Evolutionary conservation across 1,140 invertebrate genomes (phyloP).

Genomic region (Camponotus floridanus): DNA sequence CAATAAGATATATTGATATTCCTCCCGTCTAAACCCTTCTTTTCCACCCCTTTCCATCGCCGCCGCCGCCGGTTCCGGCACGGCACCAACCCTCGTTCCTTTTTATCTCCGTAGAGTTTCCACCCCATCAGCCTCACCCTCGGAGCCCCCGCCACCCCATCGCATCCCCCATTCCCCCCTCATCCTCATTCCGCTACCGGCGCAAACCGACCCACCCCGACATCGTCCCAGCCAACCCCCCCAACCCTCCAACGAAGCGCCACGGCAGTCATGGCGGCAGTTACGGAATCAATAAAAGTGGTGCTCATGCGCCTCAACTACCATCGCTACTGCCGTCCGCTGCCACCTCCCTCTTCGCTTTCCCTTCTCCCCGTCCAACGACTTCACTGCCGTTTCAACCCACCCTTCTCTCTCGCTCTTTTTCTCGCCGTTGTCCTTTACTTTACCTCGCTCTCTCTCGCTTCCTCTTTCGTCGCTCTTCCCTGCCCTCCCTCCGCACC

Average conservation of each 20-base stretch:
- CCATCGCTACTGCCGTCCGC: slow-evolving; percentile 82
- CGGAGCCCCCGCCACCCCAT: slow-evolving; percentile 56
- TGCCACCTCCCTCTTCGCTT: slow-evolving; percentile 68
- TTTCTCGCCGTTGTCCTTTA: slow-evolving; percentile 7
- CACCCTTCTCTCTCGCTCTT: slow-evolving; percentile 20
- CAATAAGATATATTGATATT: slow-evolving; percentile 85
- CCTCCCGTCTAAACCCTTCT: slow-evolving; percentile 80
- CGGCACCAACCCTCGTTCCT: slow-evolving; percentile 84
- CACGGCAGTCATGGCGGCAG: slow-evolving; percentile 85
- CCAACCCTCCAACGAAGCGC: slow-evolving; percentile 72
- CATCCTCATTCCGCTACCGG: slow-evolving; percentile 71
- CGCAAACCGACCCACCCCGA: slow-evolving; percentile 73
- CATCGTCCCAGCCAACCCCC: slow-evolving; percentile 60
- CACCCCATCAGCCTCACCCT: slow-evolving; percentile 85
- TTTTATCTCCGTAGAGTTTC: slow-evolving; percentile 87
- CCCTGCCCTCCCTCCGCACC: not conserved
- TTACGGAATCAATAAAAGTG: slow-evolving; percentile 87
- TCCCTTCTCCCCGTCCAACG: slow-evolving; percentile 72
- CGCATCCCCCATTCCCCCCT: slow-evolving; percentile 48
- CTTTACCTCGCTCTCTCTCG: slow-evolving; percentile 56
- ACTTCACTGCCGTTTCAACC: slow-evolving; percentile 56
- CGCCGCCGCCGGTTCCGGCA: slow-evolving; percentile 71
- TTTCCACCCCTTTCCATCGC: slow-evolving; percentile 63
- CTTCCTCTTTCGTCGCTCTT: slow-evolving; percentile 4
- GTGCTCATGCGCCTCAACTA: slow-evolving; percentile 86